A percentile compares a stretch with the other conserved stretches of the same genome.
Conservation (phyloP, 2,797 vertebrate genomes). For the Stomatorhinus walkeri region DNA sequence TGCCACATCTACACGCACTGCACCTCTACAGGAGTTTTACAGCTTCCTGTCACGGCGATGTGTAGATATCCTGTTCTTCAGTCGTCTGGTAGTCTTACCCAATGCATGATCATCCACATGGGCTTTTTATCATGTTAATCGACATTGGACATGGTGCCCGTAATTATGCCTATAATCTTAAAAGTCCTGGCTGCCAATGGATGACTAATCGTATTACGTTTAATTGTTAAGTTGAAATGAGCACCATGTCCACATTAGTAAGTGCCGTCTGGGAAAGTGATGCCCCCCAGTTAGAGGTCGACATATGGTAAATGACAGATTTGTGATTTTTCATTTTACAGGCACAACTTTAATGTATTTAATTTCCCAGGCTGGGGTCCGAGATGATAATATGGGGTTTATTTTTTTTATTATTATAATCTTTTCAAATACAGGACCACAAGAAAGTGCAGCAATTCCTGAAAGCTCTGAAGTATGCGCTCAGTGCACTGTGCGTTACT, state of each 20-base stretch:
- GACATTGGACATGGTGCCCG: background rate
- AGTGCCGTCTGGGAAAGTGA: background rate
- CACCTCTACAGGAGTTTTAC: background rate
- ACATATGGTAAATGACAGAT: background rate
- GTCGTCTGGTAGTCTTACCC: background rate
- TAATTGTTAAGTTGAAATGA: background rate
- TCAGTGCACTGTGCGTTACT: background rate
- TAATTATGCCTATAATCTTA: constrained; percentile 11
- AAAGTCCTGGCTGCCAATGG: background rate
- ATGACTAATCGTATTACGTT: background rate
- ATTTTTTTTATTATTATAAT: background rate
- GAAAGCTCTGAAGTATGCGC: background rate
- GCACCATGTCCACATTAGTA: background rate
- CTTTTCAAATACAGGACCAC: background rate
- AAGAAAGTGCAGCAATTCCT: background rate
- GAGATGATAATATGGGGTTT: background rate
- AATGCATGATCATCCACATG: background rate
- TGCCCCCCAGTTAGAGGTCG: background rate
- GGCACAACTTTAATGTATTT: background rate
- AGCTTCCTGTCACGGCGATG: background rate
- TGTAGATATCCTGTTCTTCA: background rate
- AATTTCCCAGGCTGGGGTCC: background rate
- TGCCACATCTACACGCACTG: background rate
- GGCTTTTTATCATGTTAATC: constrained; percentile 2
- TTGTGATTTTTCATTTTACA: background rate